These are phyloP conservation scores for Uria lomvia DNA, from an alignment of 2,113 vertebrate genomes.

Conservation along the genomic window DNA sequence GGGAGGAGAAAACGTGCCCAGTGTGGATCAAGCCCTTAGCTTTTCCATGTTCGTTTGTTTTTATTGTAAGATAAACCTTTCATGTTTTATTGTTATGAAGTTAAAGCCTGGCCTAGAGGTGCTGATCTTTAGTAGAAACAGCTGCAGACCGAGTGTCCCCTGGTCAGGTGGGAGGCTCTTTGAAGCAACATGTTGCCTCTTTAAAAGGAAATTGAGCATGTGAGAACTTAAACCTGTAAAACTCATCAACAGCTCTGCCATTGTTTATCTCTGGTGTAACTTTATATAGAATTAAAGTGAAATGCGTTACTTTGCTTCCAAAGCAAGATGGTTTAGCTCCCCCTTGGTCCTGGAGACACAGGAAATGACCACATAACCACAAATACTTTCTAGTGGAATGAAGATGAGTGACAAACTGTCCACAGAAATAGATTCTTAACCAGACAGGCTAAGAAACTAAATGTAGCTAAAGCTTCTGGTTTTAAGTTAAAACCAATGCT, in stretches of 20 bases:
- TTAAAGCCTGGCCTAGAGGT: slow-evolving; percentile 73
- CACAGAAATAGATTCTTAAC: neutral
- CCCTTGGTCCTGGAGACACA: slow-evolving; percentile 16
- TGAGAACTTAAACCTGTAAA: slow-evolving; percentile 68
- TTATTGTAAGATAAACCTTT: slow-evolving; percentile 78
- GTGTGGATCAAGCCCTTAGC: slow-evolving; percentile 49
- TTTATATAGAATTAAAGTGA: slow-evolving; percentile 49
- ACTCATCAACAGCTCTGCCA: slow-evolving; percentile 50
- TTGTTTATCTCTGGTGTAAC: slow-evolving; percentile 64
- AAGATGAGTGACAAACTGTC: slow-evolving; percentile 16
- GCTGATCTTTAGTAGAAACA: slow-evolving; percentile 76
- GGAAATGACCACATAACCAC: slow-evolving; percentile 36
- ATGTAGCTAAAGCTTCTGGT: neutral
- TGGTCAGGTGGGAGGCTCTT: slow-evolving; percentile 72
- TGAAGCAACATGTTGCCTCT: slow-evolving; percentile 67
- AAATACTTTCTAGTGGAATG: slow-evolving; percentile 23
- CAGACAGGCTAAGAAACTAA: neutral
- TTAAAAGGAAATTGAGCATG: slow-evolving; percentile 71
- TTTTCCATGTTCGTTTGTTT: slow-evolving; percentile 70
- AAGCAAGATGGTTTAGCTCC: neutral
- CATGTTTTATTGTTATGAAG: slow-evolving; percentile 75
- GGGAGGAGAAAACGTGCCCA: slow-evolving; percentile 49
- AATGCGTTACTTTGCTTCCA: neutral
- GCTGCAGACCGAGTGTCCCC: slow-evolving; percentile 64
- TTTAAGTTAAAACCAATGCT: neutral